These are phyloP conservation scores for Anaspis maculata DNA, from an alignment of 2,888 invertebrate species.

Conservation along the genomic window DNA sequence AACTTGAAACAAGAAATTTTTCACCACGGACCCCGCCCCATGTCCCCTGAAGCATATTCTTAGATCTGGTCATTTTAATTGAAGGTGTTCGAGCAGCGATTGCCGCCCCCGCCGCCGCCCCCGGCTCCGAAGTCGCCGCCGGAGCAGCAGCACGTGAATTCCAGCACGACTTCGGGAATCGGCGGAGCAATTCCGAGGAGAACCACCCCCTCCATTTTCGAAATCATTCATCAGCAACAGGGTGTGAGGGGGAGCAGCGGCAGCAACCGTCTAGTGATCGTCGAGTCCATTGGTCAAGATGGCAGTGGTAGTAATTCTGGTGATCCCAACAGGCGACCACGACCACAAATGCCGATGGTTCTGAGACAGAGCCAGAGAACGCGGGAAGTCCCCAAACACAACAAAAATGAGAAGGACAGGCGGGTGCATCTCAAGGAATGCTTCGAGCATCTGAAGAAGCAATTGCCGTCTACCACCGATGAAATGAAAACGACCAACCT, in stretches of 20 bases:
- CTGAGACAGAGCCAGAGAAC: slow-evolving; percentile 49
- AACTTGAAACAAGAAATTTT: too few relatives aligned
- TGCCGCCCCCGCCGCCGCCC: too few relatives aligned
- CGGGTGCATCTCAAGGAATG: slow-evolving; percentile 89
- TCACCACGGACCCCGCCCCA: too few relatives aligned
- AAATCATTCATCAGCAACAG: slow-evolving; percentile 22
- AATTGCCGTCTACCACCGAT: slow-evolving; percentile 72
- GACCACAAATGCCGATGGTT: slow-evolving; percentile 35
- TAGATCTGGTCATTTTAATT: too few relatives aligned
- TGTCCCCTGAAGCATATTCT: too few relatives aligned
- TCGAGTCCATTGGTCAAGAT: too few relatives aligned
- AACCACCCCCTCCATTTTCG: too few relatives aligned
- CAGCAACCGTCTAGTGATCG: too few relatives aligned
- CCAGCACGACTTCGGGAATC: not conserved
- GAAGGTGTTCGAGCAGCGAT: too few relatives aligned
- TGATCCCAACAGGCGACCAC: slow-evolving; percentile 23
- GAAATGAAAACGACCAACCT: slow-evolving; percentile 93
- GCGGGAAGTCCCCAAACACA: slow-evolving; percentile 90
- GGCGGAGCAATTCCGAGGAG: too few relatives aligned
- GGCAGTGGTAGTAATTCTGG: too few relatives aligned
- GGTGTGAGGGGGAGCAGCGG: slow-evolving; percentile 17
- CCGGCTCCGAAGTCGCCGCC: too few relatives aligned
- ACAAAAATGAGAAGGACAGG: slow-evolving; percentile 91
- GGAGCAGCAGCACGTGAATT: not conserved
- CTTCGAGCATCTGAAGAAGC: slow-evolving; percentile 82